Evolutionary conservation across 2,797 vertebrate species (phyloP), one percentile per base, ranked within the genome.

Genomic region (Pseudochromis fuscus): DNA sequence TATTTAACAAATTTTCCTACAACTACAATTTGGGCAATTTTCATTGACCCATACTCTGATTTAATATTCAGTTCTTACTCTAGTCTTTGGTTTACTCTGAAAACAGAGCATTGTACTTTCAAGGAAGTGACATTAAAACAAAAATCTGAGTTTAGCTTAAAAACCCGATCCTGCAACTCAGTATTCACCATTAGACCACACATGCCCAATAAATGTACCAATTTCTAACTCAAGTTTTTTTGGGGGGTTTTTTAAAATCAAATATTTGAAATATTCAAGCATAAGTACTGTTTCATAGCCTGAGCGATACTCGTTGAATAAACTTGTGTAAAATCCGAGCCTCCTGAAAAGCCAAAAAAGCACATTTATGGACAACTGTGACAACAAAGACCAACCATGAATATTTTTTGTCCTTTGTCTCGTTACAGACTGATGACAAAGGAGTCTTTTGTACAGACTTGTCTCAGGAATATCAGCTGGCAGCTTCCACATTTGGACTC

Each of bases 371-470:
- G 16, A 4, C 2, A 61, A n/a, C 4, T 21, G n/a, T 13, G 9
- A 9, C 4, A n/a, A 46, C 3, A 5, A 28, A 11, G 4, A 55
- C 38, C 3, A 40, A 27, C 8, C 3, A 42, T 30, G 1, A 80
- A 24, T 45, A 3, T 52, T 9, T 46, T 60, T 67, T 66, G 46
- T 80, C 81, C 4, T 56, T 46, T 69, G 33, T 58, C 23, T 25
- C 75, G 1, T 85, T 78, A 44, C 91, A 99, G 98, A 99, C 98
- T 0, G 98, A 99, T 40, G 97, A 98, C 87, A 99, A 99, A 84
- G 98, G 97, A 1, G 93, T 99, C 67, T 99, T 99, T 90, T 93
- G 94, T n/a, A 98, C 97, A 3, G 90, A 95, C 49, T 93, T 99
- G 28, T 99, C 98, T 12, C 94, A 94, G 83, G 98, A 99, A 67